Evolutionary conservation across 2,113 vertebrate species (phyloP).

Genomic region (Prunella himalayana): DNA sequence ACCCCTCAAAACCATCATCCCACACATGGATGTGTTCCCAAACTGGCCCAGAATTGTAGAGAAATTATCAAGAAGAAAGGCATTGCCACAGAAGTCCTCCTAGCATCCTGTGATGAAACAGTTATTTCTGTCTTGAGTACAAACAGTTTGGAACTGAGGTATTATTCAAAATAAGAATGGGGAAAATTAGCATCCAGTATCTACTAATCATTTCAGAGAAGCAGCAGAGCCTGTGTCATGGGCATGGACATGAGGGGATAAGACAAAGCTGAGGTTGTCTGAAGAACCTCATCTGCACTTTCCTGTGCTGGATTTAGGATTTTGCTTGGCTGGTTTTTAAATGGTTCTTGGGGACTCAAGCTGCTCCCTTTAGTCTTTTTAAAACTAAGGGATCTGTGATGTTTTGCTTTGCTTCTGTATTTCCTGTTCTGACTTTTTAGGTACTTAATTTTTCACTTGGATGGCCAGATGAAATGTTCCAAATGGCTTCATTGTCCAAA

Average conservation of each 20-base stretch:
- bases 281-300: neutral
- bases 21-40: neutral
- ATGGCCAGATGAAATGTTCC: neutral
- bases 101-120: neutral
- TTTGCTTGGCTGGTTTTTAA: neutral
- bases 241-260: neutral
- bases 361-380: neutral
- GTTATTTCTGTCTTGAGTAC: neutral
- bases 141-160: neutral
- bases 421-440: neutral
- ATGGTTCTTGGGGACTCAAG: neutral
- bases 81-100: neutral
- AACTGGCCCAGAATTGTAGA: neutral
- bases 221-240: neutral
- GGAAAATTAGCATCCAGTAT: neutral
- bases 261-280: neutral
- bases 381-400: neutral
- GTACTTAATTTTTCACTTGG: neutral
- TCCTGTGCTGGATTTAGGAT: neutral
- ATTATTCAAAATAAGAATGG: neutral
- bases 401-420: neutral
- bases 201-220: neutral
- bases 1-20: neutral
- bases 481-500: neutral
- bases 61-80: neutral